Evolutionary conservation across 2,888 invertebrate genomes (phyloP), one percentile per base, ranked within the genome.

Genomic region (Leptinotarsa rubiginosa): DNA sequence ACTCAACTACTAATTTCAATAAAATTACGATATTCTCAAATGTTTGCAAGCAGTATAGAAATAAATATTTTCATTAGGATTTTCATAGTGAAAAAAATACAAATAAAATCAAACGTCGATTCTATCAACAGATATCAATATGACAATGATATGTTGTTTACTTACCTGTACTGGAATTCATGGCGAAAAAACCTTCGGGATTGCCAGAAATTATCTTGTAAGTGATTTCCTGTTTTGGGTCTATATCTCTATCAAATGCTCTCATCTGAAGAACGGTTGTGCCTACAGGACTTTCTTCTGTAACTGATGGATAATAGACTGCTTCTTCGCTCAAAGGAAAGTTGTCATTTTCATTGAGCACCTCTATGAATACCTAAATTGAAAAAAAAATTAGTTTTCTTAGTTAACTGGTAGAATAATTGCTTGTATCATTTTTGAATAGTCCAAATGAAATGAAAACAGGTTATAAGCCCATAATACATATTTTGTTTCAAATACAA

Each of bases 331-430:
- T 96, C 88, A 97, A 90, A 70, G 99, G 99, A 62, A 93, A 93
- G 90, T 98, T 96, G 90, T 99, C 99, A 89, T 99, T 99, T 85
- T 94, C 95, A 89, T 99, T 97, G 81, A 93, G 89, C 79, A 99
- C 94, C 85, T 94, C 93, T 68, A 96, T 91, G 86, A 93, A 96
- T 65, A 96, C 92, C 93, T 94, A 62, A 62, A 18, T 41, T 1
- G 87, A 15, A 86, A 83, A 71, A 72, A 75, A 80, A 69, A 41
- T 18, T 10, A 41, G 10, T 41, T 41, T 41, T 41, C 41, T 41
- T 10, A 41, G 41, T 41, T 41, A 41, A 41, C 0, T 41, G 2
- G 12, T 41, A 10, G 41, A 41, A 41, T 41, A 41, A 10, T 10
- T 41, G 41, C 2, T 41, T 41, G 41, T 10, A 41, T 41, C 0